A percentile compares a stretch with the other conserved stretches of the same genome.
phyloP scores from a whole-genome alignment of 2,797 vertebrate genomes.

The Pseudotriccus pelzelni region DNA sequence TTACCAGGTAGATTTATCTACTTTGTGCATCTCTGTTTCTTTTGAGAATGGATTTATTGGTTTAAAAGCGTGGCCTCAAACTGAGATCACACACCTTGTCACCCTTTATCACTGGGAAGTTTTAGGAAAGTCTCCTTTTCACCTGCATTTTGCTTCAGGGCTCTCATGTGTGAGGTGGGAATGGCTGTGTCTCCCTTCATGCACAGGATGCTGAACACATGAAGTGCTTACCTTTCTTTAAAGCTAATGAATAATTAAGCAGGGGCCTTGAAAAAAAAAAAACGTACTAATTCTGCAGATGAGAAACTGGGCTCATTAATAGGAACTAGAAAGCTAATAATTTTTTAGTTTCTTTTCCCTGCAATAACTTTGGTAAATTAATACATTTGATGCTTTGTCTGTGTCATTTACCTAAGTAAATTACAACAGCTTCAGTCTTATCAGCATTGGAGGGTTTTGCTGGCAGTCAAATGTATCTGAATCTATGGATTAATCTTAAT shows the following conservation, averaged over 20 bases:
- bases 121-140: not conserved
- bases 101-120: not conserved
- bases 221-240: not conserved
- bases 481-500: slow-evolving; percentile 21
- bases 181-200: not conserved
- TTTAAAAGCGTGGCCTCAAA: not conserved
- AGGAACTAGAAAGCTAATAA: not conserved
- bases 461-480: slow-evolving; percentile 22
- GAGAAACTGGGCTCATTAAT: not conserved
- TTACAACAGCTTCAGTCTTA: not conserved
- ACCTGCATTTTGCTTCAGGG: not conserved
- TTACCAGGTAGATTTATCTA: not conserved
- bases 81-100: not conserved
- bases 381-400: not conserved
- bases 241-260: slow-evolving; percentile 12
- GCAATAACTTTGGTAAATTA: slow-evolving; percentile 22
- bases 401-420: slow-evolving; percentile 40
- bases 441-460: not conserved
- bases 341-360: not conserved
- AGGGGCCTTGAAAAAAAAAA: not conserved
- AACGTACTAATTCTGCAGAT: not conserved
- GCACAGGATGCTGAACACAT: not conserved
- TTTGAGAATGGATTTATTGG: not conserved
- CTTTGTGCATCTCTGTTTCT: not conserved
- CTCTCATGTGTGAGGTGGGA: not conserved